Evolutionary conservation across 1,140 invertebrate genomes (phyloP).

Genomic region (Elymnias hypermnestra): DNA sequence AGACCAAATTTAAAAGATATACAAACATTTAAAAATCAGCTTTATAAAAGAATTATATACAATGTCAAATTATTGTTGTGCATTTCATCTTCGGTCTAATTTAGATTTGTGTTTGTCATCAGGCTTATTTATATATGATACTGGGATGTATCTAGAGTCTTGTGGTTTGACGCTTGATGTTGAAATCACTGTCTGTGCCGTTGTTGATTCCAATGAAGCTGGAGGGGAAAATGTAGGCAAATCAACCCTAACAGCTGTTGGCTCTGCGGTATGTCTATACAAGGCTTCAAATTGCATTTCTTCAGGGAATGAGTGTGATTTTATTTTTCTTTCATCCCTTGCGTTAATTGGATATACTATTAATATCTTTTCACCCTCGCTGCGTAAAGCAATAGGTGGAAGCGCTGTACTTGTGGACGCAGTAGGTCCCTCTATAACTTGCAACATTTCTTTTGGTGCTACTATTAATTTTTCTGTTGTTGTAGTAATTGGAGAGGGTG

Average conservation of each 20-base stretch:
- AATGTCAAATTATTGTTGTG: not conserved
- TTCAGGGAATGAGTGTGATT: constrained; percentile 66
- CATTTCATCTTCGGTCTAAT: not conserved
- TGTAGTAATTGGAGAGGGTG: constrained; percentile 26
- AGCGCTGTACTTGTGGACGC: constrained; percentile 60
- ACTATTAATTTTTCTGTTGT: constrained; percentile 38
- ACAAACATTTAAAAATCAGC: not conserved
- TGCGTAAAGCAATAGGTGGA: constrained; percentile 57
- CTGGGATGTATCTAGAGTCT: constrained; percentile 39
- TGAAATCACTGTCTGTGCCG: not conserved
- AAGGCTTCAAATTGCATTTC: constrained; percentile 70
- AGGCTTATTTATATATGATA: constrained; percentile 25
- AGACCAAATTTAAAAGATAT: constrained; percentile 1
- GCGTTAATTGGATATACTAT: constrained; percentile 72
- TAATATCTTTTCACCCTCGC: constrained; percentile 64
- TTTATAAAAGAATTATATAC: not conserved
- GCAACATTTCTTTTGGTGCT: constrained; percentile 51
- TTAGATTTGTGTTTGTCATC: constrained; percentile 13
- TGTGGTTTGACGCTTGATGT: constrained; percentile 10
- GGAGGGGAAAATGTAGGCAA: constrained; percentile 70
- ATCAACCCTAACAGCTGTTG: constrained; percentile 51
- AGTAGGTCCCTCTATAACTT: constrained; percentile 54
- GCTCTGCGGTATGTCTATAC: constrained; percentile 58
- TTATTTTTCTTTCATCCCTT: constrained; percentile 68
- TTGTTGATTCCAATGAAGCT: constrained; percentile 19